Evolutionary conservation across 2,888 invertebrate genomes (phyloP).

Genomic region (Oxyscelio sp.): DNA sequence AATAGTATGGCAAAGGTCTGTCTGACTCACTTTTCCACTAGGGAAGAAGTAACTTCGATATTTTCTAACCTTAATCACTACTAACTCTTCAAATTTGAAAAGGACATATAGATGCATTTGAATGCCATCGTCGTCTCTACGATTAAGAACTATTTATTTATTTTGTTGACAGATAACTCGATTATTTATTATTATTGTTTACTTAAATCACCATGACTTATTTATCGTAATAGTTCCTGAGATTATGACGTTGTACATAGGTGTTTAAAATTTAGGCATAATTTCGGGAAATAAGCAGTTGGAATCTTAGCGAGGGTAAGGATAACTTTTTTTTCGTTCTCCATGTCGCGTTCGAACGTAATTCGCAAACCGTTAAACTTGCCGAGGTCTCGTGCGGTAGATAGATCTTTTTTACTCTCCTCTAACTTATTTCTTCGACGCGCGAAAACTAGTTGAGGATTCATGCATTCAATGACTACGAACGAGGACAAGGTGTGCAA

Average conservation of each 20-base stretch:
- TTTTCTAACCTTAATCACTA: conserved; percentile 43
- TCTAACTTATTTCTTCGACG: conserved; percentile 77
- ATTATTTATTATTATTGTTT: conserved; percentile 68
- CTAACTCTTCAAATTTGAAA: conserved; percentile 20
- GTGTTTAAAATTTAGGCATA: conserved; percentile 48
- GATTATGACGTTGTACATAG: conserved; percentile 69
- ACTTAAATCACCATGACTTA: conserved; percentile 72
- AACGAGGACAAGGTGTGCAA: too few species aligned
- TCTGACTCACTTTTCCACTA: too few species aligned
- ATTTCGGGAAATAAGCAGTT: conserved; percentile 53
- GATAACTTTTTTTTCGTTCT: background rate
- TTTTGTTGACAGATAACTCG: conserved; percentile 60
- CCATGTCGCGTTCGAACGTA: conserved; percentile 4
- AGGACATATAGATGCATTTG: conserved; percentile 58
- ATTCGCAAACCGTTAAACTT: conserved; percentile 36
- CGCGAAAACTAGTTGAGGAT: too few species aligned
- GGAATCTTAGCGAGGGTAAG: conserved; percentile 22
- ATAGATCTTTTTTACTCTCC: conserved; percentile 83
- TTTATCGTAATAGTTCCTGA: conserved; percentile 69
- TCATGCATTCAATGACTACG: too few species aligned
- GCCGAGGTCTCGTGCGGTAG: conserved; percentile 80
- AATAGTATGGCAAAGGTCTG: too few species aligned
- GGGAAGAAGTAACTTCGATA: conserved; percentile 15
- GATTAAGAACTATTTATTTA: conserved; percentile 63
- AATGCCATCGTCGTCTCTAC: conserved; percentile 45